These are phyloP conservation scores for Pachliopta kotzebuea DNA, from an alignment of 2,888 invertebrate genomes.

Conservation along the genomic window DNA sequence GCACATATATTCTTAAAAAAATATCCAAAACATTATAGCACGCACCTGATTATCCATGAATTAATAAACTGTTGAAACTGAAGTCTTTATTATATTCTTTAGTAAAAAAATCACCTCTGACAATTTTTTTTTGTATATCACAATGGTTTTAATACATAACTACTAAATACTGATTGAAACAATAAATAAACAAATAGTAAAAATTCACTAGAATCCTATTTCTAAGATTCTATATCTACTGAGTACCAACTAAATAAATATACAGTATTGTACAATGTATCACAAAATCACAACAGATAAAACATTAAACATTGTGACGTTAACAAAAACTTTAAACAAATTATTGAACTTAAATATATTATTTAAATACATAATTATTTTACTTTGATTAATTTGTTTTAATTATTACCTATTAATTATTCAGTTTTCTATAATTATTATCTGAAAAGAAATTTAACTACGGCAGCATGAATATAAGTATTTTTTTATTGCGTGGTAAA, in stretches of 20 bases:
- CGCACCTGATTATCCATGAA: slow-evolving; percentile 15
- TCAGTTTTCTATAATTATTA: no score
- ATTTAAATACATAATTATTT: no score
- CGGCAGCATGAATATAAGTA: no score
- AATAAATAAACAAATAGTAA: slow-evolving; percentile 8
- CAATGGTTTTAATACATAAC: slow-evolving; percentile 21
- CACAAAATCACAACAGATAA: not conserved
- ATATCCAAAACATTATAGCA: not conserved
- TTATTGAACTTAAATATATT: no score
- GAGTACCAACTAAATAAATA: not conserved
- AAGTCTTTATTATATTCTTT: slow-evolving; percentile 1
- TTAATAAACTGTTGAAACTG: not conserved
- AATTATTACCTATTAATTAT: no score
- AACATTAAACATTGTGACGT: not conserved
- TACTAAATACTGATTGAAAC: not conserved
- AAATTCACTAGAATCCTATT: not conserved
- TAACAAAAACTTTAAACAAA: no score
- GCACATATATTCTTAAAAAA: not conserved
- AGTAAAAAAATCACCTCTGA: slow-evolving; percentile 8
- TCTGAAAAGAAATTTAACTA: no score
- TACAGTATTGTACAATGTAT: no score
- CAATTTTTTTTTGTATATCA: slow-evolving; percentile 1
- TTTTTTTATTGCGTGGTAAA: no score
- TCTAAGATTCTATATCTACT: not conserved
- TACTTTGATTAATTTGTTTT: no score